Percentiles rank a stretch among this genome's conserved stretches.
Conservation (phyloP, 1,140 invertebrate species). For the Pseudomyrmex concolor region DNA sequence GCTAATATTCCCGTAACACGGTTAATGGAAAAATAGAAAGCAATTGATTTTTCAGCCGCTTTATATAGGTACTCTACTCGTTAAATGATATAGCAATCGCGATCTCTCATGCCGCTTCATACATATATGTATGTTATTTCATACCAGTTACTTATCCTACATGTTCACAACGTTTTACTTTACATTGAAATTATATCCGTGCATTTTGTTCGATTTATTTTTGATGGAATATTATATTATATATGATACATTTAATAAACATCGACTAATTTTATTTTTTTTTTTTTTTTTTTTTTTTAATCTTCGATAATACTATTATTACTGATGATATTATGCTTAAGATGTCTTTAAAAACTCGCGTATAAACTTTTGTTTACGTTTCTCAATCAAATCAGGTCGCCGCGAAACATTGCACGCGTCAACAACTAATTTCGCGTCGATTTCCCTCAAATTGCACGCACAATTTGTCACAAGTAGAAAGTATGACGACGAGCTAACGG, state of each 20-base stretch:
- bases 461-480: conserved; percentile 39
- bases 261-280: too few relatives aligned
- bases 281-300: too few relatives aligned
- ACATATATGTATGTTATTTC: conserved; percentile 12
- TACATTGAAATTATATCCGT: not conserved
- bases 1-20: conserved; percentile 45
- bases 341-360: too few relatives aligned
- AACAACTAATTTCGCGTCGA: conserved; percentile 6
- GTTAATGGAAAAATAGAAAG: conserved; percentile 63
- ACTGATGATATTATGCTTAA: too few relatives aligned
- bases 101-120: conserved; percentile 2
- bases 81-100: conserved; percentile 24
- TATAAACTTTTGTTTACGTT: not conserved
- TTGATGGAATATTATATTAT: not conserved
- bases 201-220: not conserved
- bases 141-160: not conserved
- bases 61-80: conserved; percentile 17
- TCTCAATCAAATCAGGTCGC: conserved; percentile 3
- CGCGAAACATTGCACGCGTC: not conserved
- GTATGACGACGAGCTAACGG: conserved; percentile 22
- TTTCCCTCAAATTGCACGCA: conserved; percentile 37
- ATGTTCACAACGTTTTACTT: conserved; percentile 14
- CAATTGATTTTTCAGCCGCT: conserved; percentile 52
- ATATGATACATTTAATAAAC: too few relatives aligned
- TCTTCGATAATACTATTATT: too few relatives aligned